Conservation (phyloP, 2,113 vertebrate genomes). For the Rhinoderma darwinii region DNA sequence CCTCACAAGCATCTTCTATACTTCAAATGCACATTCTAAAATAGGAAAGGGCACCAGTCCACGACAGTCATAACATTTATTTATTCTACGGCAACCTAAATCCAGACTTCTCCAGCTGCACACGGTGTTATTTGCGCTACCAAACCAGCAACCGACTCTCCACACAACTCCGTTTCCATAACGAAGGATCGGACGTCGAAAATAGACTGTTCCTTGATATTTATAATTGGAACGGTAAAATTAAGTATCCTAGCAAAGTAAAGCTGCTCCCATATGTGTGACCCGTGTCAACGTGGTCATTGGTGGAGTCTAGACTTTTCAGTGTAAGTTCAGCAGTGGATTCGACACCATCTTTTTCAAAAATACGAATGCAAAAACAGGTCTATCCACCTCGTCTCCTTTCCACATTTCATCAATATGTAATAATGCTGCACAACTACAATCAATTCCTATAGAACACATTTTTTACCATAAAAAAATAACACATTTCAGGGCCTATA, state of each 20-base stretch:
- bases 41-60: background rate
- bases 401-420: no score
- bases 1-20: conserved; percentile 33
- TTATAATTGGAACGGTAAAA: background rate
- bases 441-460: no score
- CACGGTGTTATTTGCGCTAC: background rate
- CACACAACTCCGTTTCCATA: background rate
- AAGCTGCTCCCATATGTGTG: background rate
- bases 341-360: background rate
- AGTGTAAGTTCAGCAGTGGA: background rate
- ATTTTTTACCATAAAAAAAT: no score
- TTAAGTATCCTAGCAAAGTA: background rate
- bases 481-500: no score
- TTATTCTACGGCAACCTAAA: conserved; percentile 2
- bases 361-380: background rate
- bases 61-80: conserved; percentile 21
- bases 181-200: background rate
- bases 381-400: background rate
- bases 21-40: conserved; percentile 29
- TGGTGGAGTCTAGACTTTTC: background rate
- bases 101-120: conserved; percentile 1
- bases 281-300: background rate
- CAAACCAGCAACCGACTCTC: background rate
- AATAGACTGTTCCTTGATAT: background rate
- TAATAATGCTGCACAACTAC: no score